Percentiles rank a stretch among this genome's conserved stretches.
Conservation (phyloP, 2,888 invertebrate genomes). For the Chalcis sispes region DNA sequence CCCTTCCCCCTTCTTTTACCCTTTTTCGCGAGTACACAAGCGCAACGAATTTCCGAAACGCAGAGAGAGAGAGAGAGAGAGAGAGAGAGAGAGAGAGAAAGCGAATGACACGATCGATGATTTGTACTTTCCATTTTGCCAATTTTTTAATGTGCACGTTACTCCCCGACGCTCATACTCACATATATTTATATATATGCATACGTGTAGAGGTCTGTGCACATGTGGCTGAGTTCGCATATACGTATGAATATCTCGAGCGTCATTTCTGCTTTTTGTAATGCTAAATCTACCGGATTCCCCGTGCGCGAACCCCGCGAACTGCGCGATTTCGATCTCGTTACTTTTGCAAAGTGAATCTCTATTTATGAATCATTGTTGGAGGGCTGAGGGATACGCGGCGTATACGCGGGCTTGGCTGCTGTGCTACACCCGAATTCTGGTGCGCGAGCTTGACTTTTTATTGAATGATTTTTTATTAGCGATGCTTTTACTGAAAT, state of each 20-base stretch:
- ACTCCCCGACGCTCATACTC: conserved; percentile 53
- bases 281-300: conserved; percentile 55
- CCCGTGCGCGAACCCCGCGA: background rate
- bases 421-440: background rate
- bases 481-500: background rate
- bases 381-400: background rate
- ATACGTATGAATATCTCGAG: conserved; percentile 27
- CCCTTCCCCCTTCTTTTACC: background rate
- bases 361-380: conserved; percentile 46
- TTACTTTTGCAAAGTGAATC: conserved; percentile 56
- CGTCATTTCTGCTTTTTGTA: conserved; percentile 55
- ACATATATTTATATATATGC: too few relatives aligned
- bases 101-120: conserved; percentile 66
- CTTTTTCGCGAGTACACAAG: background rate
- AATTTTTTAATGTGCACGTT: conserved; percentile 69
- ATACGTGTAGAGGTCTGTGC: too few relatives aligned
- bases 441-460: background rate
- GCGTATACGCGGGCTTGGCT: too few relatives aligned
- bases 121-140: conserved; percentile 71
- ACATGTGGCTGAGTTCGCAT: conserved; percentile 21
- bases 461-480: background rate
- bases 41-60: conserved; percentile 16
- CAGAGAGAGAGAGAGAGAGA: conserved; percentile 61
- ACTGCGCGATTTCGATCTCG: conserved; percentile 33
- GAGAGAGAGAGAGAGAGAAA: conserved; percentile 61